phyloP scores from a whole-genome alignment of 2,113 vertebrate genomes.

The Mungos mungo region DNA sequence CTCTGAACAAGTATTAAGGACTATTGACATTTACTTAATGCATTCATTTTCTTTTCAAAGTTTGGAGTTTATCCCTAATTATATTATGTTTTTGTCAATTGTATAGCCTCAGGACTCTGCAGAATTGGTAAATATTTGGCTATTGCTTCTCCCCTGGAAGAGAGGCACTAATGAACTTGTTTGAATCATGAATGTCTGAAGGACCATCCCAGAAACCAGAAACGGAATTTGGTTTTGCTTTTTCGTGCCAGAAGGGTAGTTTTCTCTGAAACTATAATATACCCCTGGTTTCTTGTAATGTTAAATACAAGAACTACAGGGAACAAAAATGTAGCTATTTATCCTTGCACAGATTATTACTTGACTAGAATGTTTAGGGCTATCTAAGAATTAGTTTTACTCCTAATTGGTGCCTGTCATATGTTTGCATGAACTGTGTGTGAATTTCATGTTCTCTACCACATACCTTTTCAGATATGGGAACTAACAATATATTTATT shows the following conservation, averaged over 20 bases:
- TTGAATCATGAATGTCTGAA: neutral
- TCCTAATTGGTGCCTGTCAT: neutral
- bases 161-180: neutral
- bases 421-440: neutral
- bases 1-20: neutral
- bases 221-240: neutral
- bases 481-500: neutral
- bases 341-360: neutral
- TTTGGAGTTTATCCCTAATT: neutral
- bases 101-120: neutral
- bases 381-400: slow-evolving; percentile 23
- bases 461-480: neutral
- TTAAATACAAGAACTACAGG: neutral
- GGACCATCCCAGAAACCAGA: neutral
- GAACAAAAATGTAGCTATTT: neutral
- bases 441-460: neutral
- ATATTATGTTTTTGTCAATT: neutral
- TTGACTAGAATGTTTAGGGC: neutral
- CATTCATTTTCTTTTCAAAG: neutral
- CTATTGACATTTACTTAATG: neutral
- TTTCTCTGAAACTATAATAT: neutral
- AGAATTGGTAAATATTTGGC: neutral
- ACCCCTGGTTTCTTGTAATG: neutral
- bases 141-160: neutral
- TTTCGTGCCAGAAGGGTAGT: neutral